These are phyloP conservation scores for Yoshiicerus persimilis DNA, from an alignment of 1,140 invertebrate species.

Conservation along the genomic window DNA sequence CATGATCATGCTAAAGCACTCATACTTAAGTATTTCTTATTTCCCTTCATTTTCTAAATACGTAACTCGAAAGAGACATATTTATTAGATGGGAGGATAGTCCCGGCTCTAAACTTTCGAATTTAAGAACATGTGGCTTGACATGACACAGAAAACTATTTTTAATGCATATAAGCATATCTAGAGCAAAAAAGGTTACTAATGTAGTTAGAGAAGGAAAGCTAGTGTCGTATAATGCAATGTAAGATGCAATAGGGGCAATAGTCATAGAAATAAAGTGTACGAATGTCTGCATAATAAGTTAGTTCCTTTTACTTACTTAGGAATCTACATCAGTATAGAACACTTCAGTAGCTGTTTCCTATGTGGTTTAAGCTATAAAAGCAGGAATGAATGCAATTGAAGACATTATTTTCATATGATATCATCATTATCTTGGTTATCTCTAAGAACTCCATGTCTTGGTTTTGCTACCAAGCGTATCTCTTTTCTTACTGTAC, in stretches of 20 bases:
- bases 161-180: no score
- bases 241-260: no score
- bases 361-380: background rate
- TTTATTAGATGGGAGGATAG: no score
- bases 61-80: no score
- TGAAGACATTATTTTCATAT: background rate
- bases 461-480: no score
- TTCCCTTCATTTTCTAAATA: no score
- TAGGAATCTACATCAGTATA: background rate
- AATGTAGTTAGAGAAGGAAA: background rate
- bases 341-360: no score
- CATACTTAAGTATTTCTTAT: background rate
- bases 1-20: no score
- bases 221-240: background rate
- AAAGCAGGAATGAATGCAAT: background rate
- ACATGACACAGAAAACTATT: no score
- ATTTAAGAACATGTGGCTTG: no score
- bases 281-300: background rate
- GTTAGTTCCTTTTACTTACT: background rate
- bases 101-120: no score
- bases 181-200: background rate
- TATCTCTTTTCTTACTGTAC: background rate
- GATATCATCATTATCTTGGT: background rate
- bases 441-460: background rate
- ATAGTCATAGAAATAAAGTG: background rate